These are phyloP conservation scores for Semotilus atromaculatus DNA, from an alignment of 2,797 vertebrate genomes.

Conservation along the genomic window DNA sequence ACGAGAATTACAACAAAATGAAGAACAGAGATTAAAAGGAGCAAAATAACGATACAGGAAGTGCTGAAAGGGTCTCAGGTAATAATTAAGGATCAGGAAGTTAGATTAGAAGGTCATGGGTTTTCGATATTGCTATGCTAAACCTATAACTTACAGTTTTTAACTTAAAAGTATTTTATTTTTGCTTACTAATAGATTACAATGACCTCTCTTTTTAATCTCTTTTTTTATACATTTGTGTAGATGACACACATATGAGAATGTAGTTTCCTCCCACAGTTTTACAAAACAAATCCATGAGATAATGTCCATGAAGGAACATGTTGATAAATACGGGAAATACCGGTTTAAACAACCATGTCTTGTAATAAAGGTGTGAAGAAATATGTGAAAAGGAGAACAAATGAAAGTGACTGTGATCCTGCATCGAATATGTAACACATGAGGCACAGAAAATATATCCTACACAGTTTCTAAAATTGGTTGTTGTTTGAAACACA, in stretches of 20 bases:
- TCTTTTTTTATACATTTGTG: neutral
- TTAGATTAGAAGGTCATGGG: slow-evolving; percentile 22
- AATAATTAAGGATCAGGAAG: slow-evolving; percentile 64
- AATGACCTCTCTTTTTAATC: neutral
- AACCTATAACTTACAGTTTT: neutral
- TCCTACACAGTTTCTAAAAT: slow-evolving; percentile 38
- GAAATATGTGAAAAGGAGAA: slow-evolving; percentile 62
- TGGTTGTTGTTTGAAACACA: slow-evolving; percentile 21
- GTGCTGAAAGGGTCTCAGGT: slow-evolving; percentile 12
- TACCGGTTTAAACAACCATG: neutral
- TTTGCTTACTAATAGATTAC: neutral
- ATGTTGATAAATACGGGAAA: neutral
- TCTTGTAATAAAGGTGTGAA: neutral
- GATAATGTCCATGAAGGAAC: neutral
- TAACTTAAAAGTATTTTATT: neutral
- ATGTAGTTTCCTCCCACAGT: neutral
- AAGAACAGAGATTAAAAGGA: slow-evolving; percentile 34
- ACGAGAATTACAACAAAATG: slow-evolving; percentile 11
- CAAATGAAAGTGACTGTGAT: slow-evolving; percentile 54
- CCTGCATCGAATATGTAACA: neutral
- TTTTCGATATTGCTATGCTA: slow-evolving; percentile 29
- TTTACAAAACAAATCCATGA: neutral
- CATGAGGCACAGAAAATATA: slow-evolving; percentile 54
- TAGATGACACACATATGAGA: neutral
- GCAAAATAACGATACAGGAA: slow-evolving; percentile 22